A percentile compares a stretch with the other conserved stretches of the same genome.
Conservation (phyloP, 2,888 invertebrate genomes). For the Dynastes maya region DNA sequence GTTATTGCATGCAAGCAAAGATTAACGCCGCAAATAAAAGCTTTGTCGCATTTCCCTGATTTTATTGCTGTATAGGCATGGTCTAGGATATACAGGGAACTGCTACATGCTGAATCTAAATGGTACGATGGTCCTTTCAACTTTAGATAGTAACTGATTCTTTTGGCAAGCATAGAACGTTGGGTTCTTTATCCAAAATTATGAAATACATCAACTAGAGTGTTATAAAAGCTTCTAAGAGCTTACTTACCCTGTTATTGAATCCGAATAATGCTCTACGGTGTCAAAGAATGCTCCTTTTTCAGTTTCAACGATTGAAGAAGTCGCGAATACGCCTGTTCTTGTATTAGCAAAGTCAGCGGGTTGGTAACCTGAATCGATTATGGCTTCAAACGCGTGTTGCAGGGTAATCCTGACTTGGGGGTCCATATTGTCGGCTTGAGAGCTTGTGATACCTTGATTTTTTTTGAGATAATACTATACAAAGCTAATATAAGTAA, state of each 20-base stretch:
- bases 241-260: slow-evolving; percentile 18
- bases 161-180: not conserved
- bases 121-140: slow-evolving; percentile 8
- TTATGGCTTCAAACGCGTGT: slow-evolving; percentile 74
- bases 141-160: slow-evolving; percentile 22
- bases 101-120: slow-evolving; percentile 92
- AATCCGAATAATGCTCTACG: not conserved
- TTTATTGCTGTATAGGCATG: slow-evolving; percentile 84
- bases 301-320: slow-evolving; percentile 84
- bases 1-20: slow-evolving; percentile 90
- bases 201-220: not conserved
- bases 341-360: slow-evolving; percentile 79
- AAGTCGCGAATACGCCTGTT: slow-evolving; percentile 87
- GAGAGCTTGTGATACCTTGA: slow-evolving; percentile 71
- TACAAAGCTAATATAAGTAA: slow-evolving; percentile 59
- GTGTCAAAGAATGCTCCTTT: slow-evolving; percentile 69
- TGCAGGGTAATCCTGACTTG: slow-evolving; percentile 76
- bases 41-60: slow-evolving; percentile 88
- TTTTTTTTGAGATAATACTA: slow-evolving; percentile 15
- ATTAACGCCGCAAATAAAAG: slow-evolving; percentile 91
- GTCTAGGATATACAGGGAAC: slow-evolving; percentile 90
- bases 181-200: slow-evolving; percentile 16
- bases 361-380: slow-evolving; percentile 80
- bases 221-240: not conserved
- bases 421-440: slow-evolving; percentile 75